These are phyloP conservation scores for Rafetus swinhoei DNA, from an alignment of 2,113 vertebrate species.

Conservation along the genomic window DNA sequence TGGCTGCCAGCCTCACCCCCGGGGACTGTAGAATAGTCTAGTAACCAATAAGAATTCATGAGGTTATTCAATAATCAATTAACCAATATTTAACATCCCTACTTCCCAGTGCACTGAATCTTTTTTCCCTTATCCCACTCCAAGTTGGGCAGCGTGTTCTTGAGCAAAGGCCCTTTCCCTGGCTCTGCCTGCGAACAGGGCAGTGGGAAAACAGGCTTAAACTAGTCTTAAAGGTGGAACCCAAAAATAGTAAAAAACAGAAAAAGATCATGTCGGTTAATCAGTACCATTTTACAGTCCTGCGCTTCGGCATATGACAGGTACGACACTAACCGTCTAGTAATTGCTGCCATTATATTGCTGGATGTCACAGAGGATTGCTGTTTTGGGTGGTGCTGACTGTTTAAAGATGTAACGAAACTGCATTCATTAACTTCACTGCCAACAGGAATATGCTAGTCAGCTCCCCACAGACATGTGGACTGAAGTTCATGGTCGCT, in stretches of 20 bases:
- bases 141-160: accelerated
- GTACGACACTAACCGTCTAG: accelerated
- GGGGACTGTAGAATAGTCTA: no score
- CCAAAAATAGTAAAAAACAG: accelerated
- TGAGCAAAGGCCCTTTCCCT: accelerated
- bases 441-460: neutral
- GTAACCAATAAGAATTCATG: no score
- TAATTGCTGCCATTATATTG: neutral
- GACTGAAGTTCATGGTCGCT: neutral
- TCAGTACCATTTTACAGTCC: accelerated
- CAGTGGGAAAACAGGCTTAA: accelerated
- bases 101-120: neutral
- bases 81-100: no score
- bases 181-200: accelerated
- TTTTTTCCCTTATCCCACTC: accelerated
- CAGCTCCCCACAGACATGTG: neutral
- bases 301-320: accelerated
- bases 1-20: no score
- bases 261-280: accelerated
- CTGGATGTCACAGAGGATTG: neutral
- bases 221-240: accelerated
- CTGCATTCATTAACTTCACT: accelerated
- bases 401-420: neutral
- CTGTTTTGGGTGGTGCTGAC: accelerated
- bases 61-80: no score